These are phyloP conservation scores for Caenorhabditis inopinata DNA, from an alignment of 1,140 invertebrate genomes.

Conservation along the genomic window DNA sequence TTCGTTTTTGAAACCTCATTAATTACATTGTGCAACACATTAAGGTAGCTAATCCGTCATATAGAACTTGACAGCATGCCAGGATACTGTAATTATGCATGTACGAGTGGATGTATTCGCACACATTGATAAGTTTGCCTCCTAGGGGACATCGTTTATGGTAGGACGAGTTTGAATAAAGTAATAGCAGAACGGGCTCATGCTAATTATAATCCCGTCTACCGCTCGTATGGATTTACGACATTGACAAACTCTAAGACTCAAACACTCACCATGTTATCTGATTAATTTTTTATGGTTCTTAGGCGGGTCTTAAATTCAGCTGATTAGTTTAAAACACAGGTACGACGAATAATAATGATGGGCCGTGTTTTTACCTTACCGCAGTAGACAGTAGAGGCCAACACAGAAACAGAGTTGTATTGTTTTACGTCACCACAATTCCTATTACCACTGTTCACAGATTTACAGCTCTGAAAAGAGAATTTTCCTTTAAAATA, in stretches of 20 bases:
- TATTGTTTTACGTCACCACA: too few relatives aligned
- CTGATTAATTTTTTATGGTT: too few relatives aligned
- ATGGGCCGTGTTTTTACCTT: too few relatives aligned
- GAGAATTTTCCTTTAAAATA: too few relatives aligned
- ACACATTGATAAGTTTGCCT: background rate
- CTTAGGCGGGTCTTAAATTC: too few relatives aligned
- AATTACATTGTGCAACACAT: background rate
- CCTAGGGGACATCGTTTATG: background rate
- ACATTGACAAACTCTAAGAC: background rate
- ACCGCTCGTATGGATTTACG: background rate
- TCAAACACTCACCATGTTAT: too few relatives aligned
- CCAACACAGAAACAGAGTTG: too few relatives aligned
- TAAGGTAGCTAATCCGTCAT: background rate
- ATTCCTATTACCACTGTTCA: too few relatives aligned
- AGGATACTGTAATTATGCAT: conserved; percentile 19
- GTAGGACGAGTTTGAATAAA: conserved; percentile 15
- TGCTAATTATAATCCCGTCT: background rate
- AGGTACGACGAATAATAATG: too few relatives aligned
- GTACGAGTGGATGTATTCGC: background rate
- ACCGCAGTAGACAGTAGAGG: too few relatives aligned
- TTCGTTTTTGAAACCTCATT: conserved; percentile 25
- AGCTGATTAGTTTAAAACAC: too few relatives aligned
- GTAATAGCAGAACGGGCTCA: background rate
- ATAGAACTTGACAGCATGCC: conserved; percentile 7
- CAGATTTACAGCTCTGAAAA: too few relatives aligned